Evolutionary conservation across 2,113 vertebrate species (phyloP).

Genomic region (Callionymus lyra): DNA sequence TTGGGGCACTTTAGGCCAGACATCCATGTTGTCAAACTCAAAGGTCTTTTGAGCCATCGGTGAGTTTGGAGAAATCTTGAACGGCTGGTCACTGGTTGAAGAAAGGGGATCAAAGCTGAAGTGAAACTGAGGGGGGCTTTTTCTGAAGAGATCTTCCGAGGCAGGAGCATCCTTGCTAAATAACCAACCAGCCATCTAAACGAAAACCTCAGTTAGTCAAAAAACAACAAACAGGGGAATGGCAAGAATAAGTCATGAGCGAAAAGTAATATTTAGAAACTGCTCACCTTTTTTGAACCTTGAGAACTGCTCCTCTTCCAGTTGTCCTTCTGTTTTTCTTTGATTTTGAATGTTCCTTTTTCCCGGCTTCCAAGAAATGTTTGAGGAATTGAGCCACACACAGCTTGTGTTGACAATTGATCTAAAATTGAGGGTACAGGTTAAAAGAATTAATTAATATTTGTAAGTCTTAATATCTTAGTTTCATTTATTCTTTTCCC

Average conservation of each 20-base stretch:
- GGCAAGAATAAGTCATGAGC: no score
- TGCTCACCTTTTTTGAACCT: conserved; percentile 30
- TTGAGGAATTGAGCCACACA: background rate
- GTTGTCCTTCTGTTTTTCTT: conserved; percentile 16
- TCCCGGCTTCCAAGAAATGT: background rate
- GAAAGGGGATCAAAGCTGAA: conserved; percentile 22
- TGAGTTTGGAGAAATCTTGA: conserved; percentile 6
- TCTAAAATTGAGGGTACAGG: conserved; percentile 30
- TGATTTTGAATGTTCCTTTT: conserved; percentile 8
- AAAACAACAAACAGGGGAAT: no score
- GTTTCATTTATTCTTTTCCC: no score
- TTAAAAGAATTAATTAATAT: no score
- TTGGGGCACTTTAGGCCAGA: conserved; percentile 7
- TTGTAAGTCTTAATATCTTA: no score
- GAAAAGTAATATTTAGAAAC: background rate
- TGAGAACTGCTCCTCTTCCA: conserved; percentile 15
- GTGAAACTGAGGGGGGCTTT: conserved; percentile 18
- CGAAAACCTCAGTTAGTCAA: no score
- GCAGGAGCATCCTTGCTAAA: conserved; percentile 10
- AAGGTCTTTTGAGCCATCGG: conserved; percentile 5
- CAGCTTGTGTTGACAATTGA: background rate
- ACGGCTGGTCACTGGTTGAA: conserved; percentile 10
- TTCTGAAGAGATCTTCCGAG: conserved; percentile 24
- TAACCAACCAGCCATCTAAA: conserved; percentile 32
- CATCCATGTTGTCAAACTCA: conserved; percentile 16